These are phyloP conservation scores for Salvelinus alpinus DNA, from an alignment of 2,113 vertebrate genomes.

Conservation along the genomic window DNA sequence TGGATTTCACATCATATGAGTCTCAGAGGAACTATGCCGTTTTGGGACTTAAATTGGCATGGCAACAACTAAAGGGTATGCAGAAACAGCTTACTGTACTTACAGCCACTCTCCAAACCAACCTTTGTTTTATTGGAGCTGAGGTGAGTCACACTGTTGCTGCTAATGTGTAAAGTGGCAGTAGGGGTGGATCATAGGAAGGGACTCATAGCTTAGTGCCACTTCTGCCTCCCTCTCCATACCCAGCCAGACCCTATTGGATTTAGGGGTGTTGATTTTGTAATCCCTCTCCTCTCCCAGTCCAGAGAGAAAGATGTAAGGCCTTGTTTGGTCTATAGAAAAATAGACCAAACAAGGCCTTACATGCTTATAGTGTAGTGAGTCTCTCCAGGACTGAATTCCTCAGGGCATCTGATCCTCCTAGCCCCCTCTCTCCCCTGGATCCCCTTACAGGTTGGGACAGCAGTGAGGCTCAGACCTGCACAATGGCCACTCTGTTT, in stretches of 20 bases:
- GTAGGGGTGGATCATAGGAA: background rate
- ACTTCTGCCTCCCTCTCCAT: slow-evolving; percentile 13
- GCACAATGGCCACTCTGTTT: slow-evolving; percentile 73
- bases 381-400: slow-evolving; percentile 62
- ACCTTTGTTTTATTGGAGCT: no score
- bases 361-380: slow-evolving; percentile 14
- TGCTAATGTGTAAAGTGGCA: slow-evolving; percentile 47
- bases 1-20: background rate
- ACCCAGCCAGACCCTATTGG: slow-evolving; percentile 30
- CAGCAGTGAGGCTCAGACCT: slow-evolving; percentile 33
- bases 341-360: slow-evolving; percentile 35
- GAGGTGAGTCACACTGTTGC: background rate
- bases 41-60: background rate
- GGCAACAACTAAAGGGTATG: no score
- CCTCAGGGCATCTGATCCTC: slow-evolving; percentile 74
- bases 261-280: slow-evolving; percentile 45
- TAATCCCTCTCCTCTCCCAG: slow-evolving; percentile 30
- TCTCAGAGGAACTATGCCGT: background rate
- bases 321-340: no score
- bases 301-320: background rate
- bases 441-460: slow-evolving; percentile 73
- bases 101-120: no score
- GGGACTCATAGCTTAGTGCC: slow-evolving; percentile 24
- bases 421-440: slow-evolving; percentile 29
- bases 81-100: background rate